Base-by-base conservation (phyloP, 2,797 vertebrate genomes). In the Centropyge bicolor region DNA sequence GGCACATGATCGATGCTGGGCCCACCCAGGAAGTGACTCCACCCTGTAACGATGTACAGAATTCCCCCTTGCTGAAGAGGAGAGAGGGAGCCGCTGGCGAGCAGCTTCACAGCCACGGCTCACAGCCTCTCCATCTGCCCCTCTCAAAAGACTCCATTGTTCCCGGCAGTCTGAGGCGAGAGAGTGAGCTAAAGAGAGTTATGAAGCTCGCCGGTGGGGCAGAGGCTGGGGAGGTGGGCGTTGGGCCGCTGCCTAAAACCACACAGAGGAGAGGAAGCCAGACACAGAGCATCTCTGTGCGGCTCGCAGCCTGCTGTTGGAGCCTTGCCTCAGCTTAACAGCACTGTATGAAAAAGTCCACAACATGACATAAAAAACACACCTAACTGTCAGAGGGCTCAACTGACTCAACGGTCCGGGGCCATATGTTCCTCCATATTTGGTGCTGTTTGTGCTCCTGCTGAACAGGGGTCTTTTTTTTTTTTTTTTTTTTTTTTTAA, bases 71-170 rank as follows among this genome's bases (percentile, higher is more conserved):
- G 61, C 88, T 66, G 54, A 79, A 83, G 67, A 56, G 41, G 78
- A 81, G 77, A 83, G 86, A 83, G 57, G 48, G 80, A 83, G 69
- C 85, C 68, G 65, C 70, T 80, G 76, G 86, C 64, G 6, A 85
- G 74, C 74, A 52, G 82, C 87, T 88, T 87, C 78, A 76, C 74
- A 78, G 86, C 86, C 86, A 35, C 46, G 17, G 88, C 85, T 72
- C 82, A 60, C 71, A 84, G 86, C 82, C 74, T 87, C 86, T 83
- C 86, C 90, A 85, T 92, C 91, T 91, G 89, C 83, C 87, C 66
- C 82, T 86, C 89, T 96, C 90, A 96, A 95, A 95, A 94, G 94
- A 89, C 90, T 84, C 81, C 94, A 96, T 96, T 96, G 95, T 96
- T 94, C 89, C 82, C 71, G 2, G 56, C 66, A 81, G 87, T 85